Evolutionary conservation across 2,888 invertebrate genomes (phyloP).

Genomic region (Cheilosia soror): DNA sequence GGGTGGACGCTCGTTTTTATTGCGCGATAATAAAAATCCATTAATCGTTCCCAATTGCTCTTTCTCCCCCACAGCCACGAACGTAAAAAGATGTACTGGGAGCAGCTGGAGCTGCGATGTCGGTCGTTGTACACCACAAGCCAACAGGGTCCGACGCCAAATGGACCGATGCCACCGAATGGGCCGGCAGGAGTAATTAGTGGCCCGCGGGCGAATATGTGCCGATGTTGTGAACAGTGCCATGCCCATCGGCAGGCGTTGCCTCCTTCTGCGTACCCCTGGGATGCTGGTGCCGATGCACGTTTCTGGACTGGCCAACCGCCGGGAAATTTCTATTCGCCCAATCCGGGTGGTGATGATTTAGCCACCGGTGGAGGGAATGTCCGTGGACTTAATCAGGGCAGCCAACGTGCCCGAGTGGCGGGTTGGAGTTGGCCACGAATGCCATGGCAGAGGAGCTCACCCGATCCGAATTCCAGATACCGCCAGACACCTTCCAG

Average conservation of each 20-base stretch:
- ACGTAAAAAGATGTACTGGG: slow-evolving; percentile 97
- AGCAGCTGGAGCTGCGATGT: slow-evolving; percentile 93
- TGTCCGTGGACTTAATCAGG: slow-evolving; percentile 79
- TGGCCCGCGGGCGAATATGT: slow-evolving; percentile 83
- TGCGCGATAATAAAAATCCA: slow-evolving; percentile 41
- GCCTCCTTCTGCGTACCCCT: slow-evolving; percentile 85
- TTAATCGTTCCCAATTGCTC: slow-evolving; percentile 44
- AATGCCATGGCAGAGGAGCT: slow-evolving; percentile 88
- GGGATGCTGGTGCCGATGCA: slow-evolving; percentile 85
- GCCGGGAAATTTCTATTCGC: slow-evolving; percentile 92
- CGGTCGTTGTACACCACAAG: slow-evolving; percentile 88
- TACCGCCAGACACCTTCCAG: slow-evolving; percentile 88
- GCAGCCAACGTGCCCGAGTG: slow-evolving; percentile 77
- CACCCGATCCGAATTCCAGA: slow-evolving; percentile 81
- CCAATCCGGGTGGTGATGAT: slow-evolving; percentile 89
- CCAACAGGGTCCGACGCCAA: slow-evolving; percentile 80
- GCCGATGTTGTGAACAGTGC: slow-evolving; percentile 90
- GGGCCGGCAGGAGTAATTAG: slow-evolving; percentile 82
- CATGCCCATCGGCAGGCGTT: slow-evolving; percentile 85
- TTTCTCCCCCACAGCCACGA: slow-evolving; percentile 88
- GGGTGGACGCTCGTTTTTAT: slow-evolving; percentile 71
- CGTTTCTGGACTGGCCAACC: slow-evolving; percentile 85
- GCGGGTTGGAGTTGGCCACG: slow-evolving; percentile 89
- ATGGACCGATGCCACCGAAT: slow-evolving; percentile 80
- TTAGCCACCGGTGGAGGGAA: slow-evolving; percentile 77